Evolutionary conservation across 2,888 invertebrate genomes (phyloP).

Genomic region (Myathropa florea): DNA sequence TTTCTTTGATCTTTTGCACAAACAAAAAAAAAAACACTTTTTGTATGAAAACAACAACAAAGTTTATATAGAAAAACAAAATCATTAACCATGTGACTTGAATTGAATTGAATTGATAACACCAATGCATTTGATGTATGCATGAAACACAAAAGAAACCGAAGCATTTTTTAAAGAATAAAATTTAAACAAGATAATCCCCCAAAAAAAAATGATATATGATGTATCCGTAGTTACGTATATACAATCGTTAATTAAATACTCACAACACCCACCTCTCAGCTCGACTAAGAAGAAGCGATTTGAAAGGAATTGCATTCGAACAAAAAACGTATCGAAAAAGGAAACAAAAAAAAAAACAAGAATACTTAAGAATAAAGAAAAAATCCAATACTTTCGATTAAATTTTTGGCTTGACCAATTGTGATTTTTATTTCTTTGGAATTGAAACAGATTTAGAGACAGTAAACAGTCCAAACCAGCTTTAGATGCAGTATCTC

Average conservation of each 20-base stretch:
- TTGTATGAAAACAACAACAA: no score
- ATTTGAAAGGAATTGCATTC: background rate
- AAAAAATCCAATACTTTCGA: background rate
- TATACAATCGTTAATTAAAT: background rate
- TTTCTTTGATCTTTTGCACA: no score
- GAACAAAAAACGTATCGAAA: background rate
- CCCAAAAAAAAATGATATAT: background rate
- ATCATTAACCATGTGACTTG: no score
- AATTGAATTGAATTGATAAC: no score
- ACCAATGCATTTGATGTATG: background rate
- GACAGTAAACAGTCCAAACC: no score
- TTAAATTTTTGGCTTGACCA: background rate
- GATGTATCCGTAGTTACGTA: background rate
- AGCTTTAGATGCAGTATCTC: no score
- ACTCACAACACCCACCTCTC: background rate
- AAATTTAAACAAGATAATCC: background rate
- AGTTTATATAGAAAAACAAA: no score
- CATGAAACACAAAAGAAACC: background rate
- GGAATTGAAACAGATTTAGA: no score
- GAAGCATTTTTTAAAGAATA: background rate
- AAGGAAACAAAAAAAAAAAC: background rate
- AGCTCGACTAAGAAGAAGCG: background rate
- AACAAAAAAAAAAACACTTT: no score
- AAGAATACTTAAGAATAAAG: no score
- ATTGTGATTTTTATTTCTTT: conserved; percentile 13